These are phyloP conservation scores for Benthosema pterotum DNA, from an alignment of 2,797 vertebrate species.

Conservation along the genomic window DNA sequence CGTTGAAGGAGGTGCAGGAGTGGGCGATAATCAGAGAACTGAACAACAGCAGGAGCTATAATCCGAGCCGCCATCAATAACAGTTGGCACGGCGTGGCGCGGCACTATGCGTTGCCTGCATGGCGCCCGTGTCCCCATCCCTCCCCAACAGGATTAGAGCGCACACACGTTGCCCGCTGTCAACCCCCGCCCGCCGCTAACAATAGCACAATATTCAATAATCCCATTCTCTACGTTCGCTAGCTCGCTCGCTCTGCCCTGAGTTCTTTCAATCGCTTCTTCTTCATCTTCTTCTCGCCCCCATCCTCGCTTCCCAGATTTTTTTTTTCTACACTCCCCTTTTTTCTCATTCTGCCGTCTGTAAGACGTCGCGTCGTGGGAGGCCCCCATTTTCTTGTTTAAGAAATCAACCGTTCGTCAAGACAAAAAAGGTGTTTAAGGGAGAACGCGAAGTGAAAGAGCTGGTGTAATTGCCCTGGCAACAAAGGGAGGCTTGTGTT, in stretches of 20 bases:
- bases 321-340: conserved; percentile 2
- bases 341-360: conserved; percentile 46
- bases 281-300: conserved; percentile 26
- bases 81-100: conserved; percentile 50
- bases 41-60: conserved; percentile 34
- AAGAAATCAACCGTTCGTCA: conserved; percentile 40
- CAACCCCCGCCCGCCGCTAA: conserved; percentile 36
- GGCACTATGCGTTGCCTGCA: too few species aligned
- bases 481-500: conserved; percentile 55
- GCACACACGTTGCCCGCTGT: conserved; percentile 37
- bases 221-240: conserved; percentile 35
- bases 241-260: conserved; percentile 21
- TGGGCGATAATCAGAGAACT: conserved; percentile 34
- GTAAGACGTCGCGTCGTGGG: conserved; percentile 27
- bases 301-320: conserved; percentile 11
- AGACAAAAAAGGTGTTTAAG: conserved; percentile 42
- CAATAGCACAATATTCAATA: conserved; percentile 57
- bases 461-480: conserved; percentile 45
- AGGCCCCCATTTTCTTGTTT: conserved; percentile 12
- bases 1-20: conserved; percentile 7
- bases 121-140: neutral
- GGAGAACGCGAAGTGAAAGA: conserved; percentile 42
- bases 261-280: conserved; percentile 27
- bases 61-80: conserved; percentile 50
- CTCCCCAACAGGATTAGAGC: conserved; percentile 49